Percentiles rank a stretch among this genome's conserved stretches.
phyloP scores from a whole-genome alignment of 2,797 vertebrate species.

The Paratrypauchen microcephalus region DNA sequence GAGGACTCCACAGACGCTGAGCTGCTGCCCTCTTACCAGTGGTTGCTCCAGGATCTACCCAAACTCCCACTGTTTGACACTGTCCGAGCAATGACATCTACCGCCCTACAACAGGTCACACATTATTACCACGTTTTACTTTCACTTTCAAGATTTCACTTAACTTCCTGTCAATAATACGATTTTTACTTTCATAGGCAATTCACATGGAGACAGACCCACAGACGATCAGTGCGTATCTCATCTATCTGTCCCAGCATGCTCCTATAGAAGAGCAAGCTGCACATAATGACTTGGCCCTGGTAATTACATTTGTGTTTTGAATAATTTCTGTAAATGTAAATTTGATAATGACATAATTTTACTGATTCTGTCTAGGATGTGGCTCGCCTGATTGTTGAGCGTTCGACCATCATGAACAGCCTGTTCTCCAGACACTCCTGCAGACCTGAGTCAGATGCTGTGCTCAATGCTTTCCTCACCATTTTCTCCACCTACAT shows the following conservation, averaged over 20 bases:
- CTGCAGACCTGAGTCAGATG: slow-evolving; percentile 83
- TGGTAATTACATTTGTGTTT: slow-evolving; percentile 78
- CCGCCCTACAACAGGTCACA: slow-evolving; percentile 92
- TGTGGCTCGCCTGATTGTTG: slow-evolving; percentile 92
- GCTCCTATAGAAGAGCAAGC: slow-evolving; percentile 93
- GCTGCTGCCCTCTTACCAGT: slow-evolving; percentile 89
- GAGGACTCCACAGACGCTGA: slow-evolving; percentile 87
- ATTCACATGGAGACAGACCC: slow-evolving; percentile 98
- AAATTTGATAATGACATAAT: neutral
- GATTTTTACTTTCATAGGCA: slow-evolving; percentile 73
- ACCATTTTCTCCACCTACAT: slow-evolving; percentile 92
- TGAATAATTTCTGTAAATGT: neutral
- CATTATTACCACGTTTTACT: neutral
- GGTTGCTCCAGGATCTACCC: slow-evolving; percentile 92
- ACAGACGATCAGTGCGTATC: slow-evolving; percentile 95
- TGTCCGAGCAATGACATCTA: slow-evolving; percentile 87
- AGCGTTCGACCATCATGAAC: slow-evolving; percentile 98
- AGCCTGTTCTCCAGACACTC: slow-evolving; percentile 92
- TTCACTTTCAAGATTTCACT: neutral
- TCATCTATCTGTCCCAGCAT: slow-evolving; percentile 97
- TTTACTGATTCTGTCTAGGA: slow-evolving; percentile 74
- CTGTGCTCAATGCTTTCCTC: slow-evolving; percentile 88
- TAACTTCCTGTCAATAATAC: neutral
- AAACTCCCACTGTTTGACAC: slow-evolving; percentile 92
- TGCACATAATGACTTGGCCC: slow-evolving; percentile 91